Base-by-base conservation (phyloP, 1,140 invertebrate genomes). In the Ctenoplectra terminalis region DNA sequence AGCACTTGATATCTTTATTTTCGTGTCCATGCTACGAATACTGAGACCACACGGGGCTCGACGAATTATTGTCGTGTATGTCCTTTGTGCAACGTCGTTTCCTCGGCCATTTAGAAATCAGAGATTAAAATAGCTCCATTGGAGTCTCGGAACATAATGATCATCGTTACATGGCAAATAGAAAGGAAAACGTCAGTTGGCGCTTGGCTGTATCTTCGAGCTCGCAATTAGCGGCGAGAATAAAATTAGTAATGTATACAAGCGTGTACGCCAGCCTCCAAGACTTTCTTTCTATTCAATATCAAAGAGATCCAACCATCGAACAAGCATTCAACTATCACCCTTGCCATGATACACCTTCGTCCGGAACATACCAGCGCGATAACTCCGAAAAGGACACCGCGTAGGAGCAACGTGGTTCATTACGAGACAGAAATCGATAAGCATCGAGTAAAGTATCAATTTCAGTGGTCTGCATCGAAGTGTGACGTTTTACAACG, bases 181-280 rank as follows among this genome's bases (percentile, higher is more conserved):
- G n/a, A 58, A 50, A 61, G 76, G 76, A 71, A 71, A 46, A 54
- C 34, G 69, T 71, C 66, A 26, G 13, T 69, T 50, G 43, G 40
- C 64, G 46, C 31, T 37, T 15, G 23, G 29, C 4, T 34, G 34
- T 13, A 26, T 56, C 20, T 23, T 17, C 71, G 15, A n/a, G 29
- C 40, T 60, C 11, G 66, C 66, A 78, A 78, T 78, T 78, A 78
- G n/a, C 54, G 13, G 50, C 40, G 13, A 37, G 50, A 48, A 29
- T 37, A 20, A 46, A 70, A 70, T 37, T 29, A 34, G 40, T 29
- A 48, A 46, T 26, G 64, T 9, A 37, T 60, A 52, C 40, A 11
- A 48, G 15, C 61, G 3, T 17, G 26, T 15, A n/a, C 17, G 20
- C n/a, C 4, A 5, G 9, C 4, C 4, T 40, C 4, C 2, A n/a